phyloP scores from a whole-genome alignment of 2,797 vertebrate genomes.

The Scomberomorus guttatus region DNA sequence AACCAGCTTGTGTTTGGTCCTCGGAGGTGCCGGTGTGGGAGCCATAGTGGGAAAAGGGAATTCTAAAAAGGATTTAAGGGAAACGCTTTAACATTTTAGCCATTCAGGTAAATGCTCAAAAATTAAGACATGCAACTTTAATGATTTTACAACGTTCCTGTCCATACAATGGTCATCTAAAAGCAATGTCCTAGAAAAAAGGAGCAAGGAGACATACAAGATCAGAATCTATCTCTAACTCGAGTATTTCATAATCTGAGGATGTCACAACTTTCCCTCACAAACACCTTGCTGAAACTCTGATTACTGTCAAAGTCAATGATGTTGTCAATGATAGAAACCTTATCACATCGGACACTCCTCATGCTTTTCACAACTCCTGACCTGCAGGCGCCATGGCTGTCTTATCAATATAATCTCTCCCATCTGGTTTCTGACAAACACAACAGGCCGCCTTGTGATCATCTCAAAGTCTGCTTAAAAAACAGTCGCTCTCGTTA shows the following conservation, averaged over 20 bases:
- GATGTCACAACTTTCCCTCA: background rate
- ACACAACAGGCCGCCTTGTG: constrained; percentile 47
- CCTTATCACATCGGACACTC: constrained; percentile 21
- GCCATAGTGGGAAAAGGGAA: constrained; percentile 94
- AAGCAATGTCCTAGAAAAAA: background rate
- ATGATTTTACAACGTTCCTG: background rate
- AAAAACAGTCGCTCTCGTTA: constrained; percentile 76
- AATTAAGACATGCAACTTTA: background rate
- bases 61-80: constrained; percentile 77
- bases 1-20: constrained; percentile 94
- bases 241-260: constrained; percentile 2
- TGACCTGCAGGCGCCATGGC: constrained; percentile 21
- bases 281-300: background rate
- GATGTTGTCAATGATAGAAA: constrained; percentile 2
- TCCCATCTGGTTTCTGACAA: constrained; percentile 61
- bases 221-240: background rate
- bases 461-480: constrained; percentile 62
- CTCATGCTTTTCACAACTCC: constrained; percentile 20
- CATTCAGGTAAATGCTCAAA: background rate
- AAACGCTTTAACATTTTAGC: background rate
- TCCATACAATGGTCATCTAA: background rate
- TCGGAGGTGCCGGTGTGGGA: constrained; percentile 88
- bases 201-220: background rate
- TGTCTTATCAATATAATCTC: constrained; percentile 55
- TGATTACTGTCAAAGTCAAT: background rate